These are phyloP conservation scores for Entelurus aequoreus DNA, from an alignment of 2,113 vertebrate genomes.

Conservation along the genomic window DNA sequence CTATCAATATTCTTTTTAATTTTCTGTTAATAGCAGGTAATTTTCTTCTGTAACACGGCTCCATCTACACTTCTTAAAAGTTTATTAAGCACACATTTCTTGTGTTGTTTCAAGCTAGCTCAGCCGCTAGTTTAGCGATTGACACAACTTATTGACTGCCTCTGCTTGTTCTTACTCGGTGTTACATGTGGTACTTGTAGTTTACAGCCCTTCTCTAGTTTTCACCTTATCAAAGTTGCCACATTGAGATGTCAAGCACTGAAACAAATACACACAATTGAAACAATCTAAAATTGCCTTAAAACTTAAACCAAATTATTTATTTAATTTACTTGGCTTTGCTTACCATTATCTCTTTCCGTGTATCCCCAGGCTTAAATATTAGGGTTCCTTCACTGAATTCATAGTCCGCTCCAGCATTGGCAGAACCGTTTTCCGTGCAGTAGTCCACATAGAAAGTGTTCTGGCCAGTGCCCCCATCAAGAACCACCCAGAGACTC, in stretches of 20 bases:
- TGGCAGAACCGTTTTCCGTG: constrained; percentile 92
- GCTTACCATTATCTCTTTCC: constrained; percentile 71
- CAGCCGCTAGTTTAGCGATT: no score
- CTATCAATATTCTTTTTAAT: no score
- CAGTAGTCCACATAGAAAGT: constrained; percentile 90
- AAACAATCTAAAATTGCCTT: neutral
- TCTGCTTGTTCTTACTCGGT: no score
- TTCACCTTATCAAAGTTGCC: neutral
- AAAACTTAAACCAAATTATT: neutral
- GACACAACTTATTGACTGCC: no score
- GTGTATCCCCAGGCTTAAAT: constrained; percentile 71
- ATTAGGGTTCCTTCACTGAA: constrained; percentile 66
- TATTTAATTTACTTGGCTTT: neutral
- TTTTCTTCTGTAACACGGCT: no score
- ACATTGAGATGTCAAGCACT: neutral
- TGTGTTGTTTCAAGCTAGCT: no score
- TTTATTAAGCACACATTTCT: no score
- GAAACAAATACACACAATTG: neutral
- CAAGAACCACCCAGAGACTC: constrained; percentile 75
- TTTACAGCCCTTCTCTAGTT: neutral
- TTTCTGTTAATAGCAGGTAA: no score
- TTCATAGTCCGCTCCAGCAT: constrained; percentile 85
- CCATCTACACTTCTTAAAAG: no score
- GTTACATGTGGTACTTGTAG: no score
- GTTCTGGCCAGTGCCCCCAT: constrained; percentile 73